A percentile compares a stretch with the other conserved stretches of the same genome.
phyloP scores from a whole-genome alignment of 2,888 invertebrate species.

The Microchrysa polita region DNA sequence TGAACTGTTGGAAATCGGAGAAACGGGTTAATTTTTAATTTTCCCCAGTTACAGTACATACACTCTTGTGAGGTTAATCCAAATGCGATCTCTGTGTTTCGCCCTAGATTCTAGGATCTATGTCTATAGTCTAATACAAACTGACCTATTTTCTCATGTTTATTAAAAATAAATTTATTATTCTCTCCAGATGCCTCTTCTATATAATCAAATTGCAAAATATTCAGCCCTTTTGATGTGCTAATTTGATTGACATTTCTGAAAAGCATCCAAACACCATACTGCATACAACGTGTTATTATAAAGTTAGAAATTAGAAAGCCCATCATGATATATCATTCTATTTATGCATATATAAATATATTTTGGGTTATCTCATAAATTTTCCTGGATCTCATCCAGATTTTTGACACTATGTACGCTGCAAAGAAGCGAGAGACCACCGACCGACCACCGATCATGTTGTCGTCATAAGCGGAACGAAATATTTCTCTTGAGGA shows the following conservation, averaged over 20 bases:
- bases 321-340: not conserved
- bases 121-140: too few relatives aligned
- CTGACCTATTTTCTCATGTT: too few relatives aligned
- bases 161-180: too few relatives aligned
- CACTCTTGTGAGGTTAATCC: too few relatives aligned
- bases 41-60: too few relatives aligned
- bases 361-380: conserved; percentile 31
- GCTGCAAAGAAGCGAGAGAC: conserved; percentile 20
- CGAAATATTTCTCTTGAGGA: conserved; percentile 12
- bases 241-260: conserved; percentile 28
- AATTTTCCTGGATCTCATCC: conserved; percentile 34
- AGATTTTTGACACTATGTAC: conserved; percentile 39
- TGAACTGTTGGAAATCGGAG: too few relatives aligned
- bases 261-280: not conserved
- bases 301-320: conserved; percentile 1
- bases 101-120: too few relatives aligned
- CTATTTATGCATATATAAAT: conserved; percentile 1
- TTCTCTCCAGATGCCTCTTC: too few relatives aligned
- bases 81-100: too few relatives aligned
- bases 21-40: too few relatives aligned
- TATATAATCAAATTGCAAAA: too few relatives aligned
- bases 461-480: conserved; percentile 20
- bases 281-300: conserved; percentile 6
- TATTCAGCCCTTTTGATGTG: not conserved
- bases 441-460: conserved; percentile 31